Conservation (phyloP, 2,888 invertebrate genomes). For the Colletes collaris region DNA sequence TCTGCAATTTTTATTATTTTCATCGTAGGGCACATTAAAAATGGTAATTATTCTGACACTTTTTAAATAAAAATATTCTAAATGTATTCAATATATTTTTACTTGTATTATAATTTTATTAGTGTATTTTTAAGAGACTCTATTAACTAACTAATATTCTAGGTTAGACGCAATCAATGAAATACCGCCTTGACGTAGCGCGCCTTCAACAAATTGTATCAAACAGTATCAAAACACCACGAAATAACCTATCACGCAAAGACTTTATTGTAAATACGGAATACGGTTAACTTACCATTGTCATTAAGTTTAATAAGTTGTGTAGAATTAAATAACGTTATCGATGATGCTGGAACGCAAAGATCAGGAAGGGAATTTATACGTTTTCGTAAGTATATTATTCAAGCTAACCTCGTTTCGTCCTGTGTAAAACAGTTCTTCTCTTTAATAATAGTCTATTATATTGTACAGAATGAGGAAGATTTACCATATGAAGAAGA, state of each 20-base stretch:
- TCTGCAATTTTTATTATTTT: not conserved
- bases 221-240: slow-evolving; percentile 6
- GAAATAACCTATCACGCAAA: slow-evolving; percentile 18
- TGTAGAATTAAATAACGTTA: slow-evolving; percentile 10
- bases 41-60: not conserved
- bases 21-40: not conserved
- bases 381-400: slow-evolving; percentile 75
- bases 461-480: slow-evolving; percentile 91
- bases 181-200: slow-evolving; percentile 42
- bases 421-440: not conserved
- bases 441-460: not conserved
- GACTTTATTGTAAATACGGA: slow-evolving; percentile 6
- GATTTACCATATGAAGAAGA: slow-evolving; percentile 99
- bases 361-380: slow-evolving; percentile 71
- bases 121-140: slow-evolving; percentile 1
- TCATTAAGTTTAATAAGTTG: slow-evolving; percentile 10
- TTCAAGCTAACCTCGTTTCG: slow-evolving; percentile 4
- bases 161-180: slow-evolving; percentile 15
- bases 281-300: not conserved
- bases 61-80: not conserved
- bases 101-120: not conserved
- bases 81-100: not conserved
- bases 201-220: not conserved
- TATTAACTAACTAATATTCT: slow-evolving; percentile 13
- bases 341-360: slow-evolving; percentile 67